Percentiles rank a stretch among this genome's conserved stretches.
Conservation (phyloP, 2,113 vertebrate species). For the Alethe diademata region DNA sequence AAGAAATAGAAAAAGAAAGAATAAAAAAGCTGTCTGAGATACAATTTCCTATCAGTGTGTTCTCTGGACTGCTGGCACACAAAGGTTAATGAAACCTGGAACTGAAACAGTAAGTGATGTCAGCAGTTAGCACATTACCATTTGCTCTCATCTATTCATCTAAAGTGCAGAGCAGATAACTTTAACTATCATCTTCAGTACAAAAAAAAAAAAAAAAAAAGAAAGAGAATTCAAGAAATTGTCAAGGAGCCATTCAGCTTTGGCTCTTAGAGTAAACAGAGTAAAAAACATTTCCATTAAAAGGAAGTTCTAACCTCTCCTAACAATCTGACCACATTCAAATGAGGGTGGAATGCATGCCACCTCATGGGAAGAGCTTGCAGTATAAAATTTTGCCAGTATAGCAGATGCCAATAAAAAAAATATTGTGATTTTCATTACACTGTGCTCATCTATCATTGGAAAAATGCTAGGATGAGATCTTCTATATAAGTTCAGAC, state of each 20-base stretch:
- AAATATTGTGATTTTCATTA: conserved; percentile 66
- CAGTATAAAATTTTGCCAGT: not conserved
- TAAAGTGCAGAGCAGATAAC: not conserved
- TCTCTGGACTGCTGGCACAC: not conserved
- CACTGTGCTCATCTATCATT: conserved; percentile 10
- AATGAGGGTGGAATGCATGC: conserved; percentile 14
- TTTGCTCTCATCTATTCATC: not conserved
- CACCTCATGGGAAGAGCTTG: not conserved
- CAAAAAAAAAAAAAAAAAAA: not conserved
- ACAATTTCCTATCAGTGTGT: not conserved
- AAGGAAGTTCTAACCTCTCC: conserved; percentile 44
- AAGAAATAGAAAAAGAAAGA: not conserved
- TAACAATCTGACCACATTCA: conserved; percentile 38
- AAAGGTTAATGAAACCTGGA: not conserved
- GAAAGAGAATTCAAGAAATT: conserved; percentile 4
- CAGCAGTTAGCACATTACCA: not conserved
- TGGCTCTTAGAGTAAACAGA: conserved; percentile 59
- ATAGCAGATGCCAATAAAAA: conserved; percentile 18
- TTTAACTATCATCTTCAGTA: not conserved
- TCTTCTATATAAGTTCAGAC: conserved; percentile 53
- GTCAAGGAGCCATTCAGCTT: not conserved
- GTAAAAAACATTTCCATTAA: conserved; percentile 20
- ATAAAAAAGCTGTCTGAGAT: not conserved
- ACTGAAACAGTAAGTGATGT: not conserved
- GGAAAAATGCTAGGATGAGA: conserved; percentile 48